Base-by-base conservation (phyloP, 23 tunicate species). In the Phallusia fumigata region DNA sequence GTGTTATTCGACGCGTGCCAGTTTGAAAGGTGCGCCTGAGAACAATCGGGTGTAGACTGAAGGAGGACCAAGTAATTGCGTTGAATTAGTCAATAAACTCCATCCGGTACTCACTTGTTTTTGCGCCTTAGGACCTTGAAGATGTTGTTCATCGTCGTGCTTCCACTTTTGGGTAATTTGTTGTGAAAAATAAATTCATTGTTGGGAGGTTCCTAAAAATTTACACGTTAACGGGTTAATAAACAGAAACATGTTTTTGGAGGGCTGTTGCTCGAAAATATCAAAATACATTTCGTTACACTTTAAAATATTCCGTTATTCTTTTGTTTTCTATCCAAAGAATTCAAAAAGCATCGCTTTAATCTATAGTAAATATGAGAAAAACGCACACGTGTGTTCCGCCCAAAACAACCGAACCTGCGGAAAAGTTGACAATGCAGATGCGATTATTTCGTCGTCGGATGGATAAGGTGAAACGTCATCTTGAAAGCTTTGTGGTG, bases 91-190 rank as follows among this genome's bases (percentile, higher is more conserved):
- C 35, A 32, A 35, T 33, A 65, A 40, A 40, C 47, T 40, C 10
- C 47, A 40, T 40, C 65, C 24, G 16, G 36, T 33, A 77, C 91
- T 75, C 51, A 95, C 91, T 87, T 77, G 77, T 95, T 88, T 65
- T 81, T 75, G 65, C 65, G 79, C 53, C 77, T 51, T n/a, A 90
- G 73, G 19, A 81, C 73, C 73, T 86, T 95, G 34, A 95, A 33
- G 74, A 95, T 90, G 81, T 90, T 95, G 84, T 95, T 92, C 99
- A 95, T 90, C 40, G 99, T 95, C 40, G 99, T 86, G 32, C 96
- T 90, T 65, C 99, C 99, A 47, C 93, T 81, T 73, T 95, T 95
- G 73, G 99, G 99, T 40, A 95, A 79, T 78, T 95, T 95, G 83
- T 95, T 95, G 82, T 95, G 99, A 82, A 95, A 87, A 34, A 95